These are phyloP conservation scores for Gymnoscopelus microlampas DNA, from an alignment of 2,797 vertebrate genomes.

Conservation along the genomic window DNA sequence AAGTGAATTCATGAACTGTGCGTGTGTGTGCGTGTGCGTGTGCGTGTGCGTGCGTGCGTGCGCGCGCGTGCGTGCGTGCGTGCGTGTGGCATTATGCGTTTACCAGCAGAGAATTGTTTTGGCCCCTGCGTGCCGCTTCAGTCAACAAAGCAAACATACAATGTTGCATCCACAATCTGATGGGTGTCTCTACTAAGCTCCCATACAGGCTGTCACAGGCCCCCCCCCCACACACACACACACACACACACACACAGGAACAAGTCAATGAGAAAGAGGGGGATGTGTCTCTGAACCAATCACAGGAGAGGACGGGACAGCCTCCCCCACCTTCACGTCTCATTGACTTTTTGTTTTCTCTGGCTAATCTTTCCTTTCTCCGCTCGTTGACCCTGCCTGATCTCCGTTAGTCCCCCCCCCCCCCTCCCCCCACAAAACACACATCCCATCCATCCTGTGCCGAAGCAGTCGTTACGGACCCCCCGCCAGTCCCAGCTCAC, in stretches of 20 bases:
- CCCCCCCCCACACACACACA: conserved; percentile 36
- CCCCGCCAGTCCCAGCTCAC: conserved; percentile 39
- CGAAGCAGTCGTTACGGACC: background rate
- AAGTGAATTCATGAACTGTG: background rate
- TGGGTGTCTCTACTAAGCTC: conserved; percentile 18
- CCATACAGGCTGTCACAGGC: conserved; percentile 29
- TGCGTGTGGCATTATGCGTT: no score
- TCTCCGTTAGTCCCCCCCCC: no score
- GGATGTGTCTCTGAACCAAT: no score
- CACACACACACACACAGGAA: background rate
- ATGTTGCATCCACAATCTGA: conserved; percentile 34
- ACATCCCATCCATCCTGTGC: conserved; percentile 22
- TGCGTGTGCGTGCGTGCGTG: no score
- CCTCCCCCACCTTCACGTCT: no score
- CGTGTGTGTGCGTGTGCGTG: no score
- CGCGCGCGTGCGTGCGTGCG: no score
- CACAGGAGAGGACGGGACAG: no score
- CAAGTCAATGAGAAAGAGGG: no score
- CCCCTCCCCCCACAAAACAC: background rate
- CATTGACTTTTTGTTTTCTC: no score
- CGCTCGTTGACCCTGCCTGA: no score
- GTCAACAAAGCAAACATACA: conserved; percentile 48
- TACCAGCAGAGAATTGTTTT: background rate
- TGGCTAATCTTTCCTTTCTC: no score
- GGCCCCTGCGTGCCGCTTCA: conserved; percentile 1